These are phyloP conservation scores for Zosterops pallidus DNA, from an alignment of 2,113 vertebrate species.

Conservation along the genomic window DNA sequence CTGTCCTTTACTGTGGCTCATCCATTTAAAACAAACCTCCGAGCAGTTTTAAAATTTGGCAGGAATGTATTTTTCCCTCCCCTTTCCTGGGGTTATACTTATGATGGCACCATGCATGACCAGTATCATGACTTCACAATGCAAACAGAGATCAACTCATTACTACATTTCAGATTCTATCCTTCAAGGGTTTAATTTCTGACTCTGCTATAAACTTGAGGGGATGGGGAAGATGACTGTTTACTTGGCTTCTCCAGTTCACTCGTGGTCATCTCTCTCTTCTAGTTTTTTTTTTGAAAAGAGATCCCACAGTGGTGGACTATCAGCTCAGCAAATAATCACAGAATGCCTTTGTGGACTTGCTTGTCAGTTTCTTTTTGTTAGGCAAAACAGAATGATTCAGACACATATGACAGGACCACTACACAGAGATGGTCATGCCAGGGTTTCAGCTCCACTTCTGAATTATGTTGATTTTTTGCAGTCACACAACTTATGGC, in stretches of 20 bases:
- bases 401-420: background rate
- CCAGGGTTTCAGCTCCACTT: background rate
- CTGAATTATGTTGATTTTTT: background rate
- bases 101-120: background rate
- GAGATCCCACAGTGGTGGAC: background rate
- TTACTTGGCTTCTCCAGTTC: background rate
- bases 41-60: background rate
- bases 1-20: background rate
- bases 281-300: background rate
- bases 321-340: background rate
- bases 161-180: background rate
- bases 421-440: background rate
- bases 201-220: background rate
- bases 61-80: background rate
- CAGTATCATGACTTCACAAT: background rate
- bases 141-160: background rate
- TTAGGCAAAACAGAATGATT: background rate
- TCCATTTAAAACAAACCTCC: background rate
- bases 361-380: background rate
- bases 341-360: background rate
- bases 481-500: background rate
- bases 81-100: background rate
- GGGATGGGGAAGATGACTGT: background rate
- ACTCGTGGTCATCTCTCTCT: background rate
- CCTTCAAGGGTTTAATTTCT: background rate